Conservation (phyloP, 2,888 invertebrate species). For the Pemphredon lugubris region DNA sequence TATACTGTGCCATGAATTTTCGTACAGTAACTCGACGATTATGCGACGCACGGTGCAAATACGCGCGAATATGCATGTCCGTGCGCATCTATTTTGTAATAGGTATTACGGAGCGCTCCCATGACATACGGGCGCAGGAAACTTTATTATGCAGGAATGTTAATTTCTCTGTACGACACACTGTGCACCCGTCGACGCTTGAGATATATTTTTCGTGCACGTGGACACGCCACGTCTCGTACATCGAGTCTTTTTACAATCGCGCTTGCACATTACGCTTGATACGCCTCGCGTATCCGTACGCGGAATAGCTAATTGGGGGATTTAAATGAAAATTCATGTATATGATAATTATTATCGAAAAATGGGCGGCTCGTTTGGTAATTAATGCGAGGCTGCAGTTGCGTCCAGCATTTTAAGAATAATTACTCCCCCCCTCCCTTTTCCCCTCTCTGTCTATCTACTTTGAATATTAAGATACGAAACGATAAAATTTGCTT, state of each 20-base stretch:
- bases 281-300: neutral
- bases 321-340: conserved; percentile 5
- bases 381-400: neutral
- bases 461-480: neutral
- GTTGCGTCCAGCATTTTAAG: neutral
- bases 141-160: conserved; percentile 16
- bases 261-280: neutral
- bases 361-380: too few relatives aligned
- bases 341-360: conserved; percentile 4
- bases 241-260: neutral
- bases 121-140: neutral
- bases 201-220: neutral
- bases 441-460: neutral
- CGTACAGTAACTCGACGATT: conserved; percentile 51
- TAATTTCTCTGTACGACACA: neutral
- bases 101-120: neutral
- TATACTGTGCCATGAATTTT: conserved; percentile 64
- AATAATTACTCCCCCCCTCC: neutral
- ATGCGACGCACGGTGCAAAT: neutral
- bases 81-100: conserved; percentile 1
- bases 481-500: neutral
- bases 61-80: neutral
- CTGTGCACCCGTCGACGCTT: neutral
- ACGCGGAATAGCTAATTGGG: neutral
- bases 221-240: neutral